These are phyloP conservation scores for Drusus annulatus DNA, from an alignment of 1,140 invertebrate species.

Conservation along the genomic window DNA sequence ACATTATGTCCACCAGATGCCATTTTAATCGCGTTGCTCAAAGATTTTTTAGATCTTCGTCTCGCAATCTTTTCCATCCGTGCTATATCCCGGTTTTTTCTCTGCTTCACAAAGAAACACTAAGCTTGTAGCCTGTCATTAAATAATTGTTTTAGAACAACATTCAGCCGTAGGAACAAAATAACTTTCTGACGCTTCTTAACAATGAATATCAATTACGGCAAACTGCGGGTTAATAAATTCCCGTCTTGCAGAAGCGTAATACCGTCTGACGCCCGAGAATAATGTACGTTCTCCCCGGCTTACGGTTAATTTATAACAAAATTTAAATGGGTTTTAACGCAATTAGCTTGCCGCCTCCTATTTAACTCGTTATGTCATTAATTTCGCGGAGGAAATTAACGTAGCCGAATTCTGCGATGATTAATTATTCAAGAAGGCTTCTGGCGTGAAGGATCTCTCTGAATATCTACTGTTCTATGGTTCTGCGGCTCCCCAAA, in stretches of 20 bases:
- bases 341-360: slow-evolving; percentile 21
- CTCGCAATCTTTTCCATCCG: too few relatives aligned
- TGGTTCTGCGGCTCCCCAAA: background rate
- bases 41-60: too few relatives aligned
- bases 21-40: too few relatives aligned
- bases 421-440: slow-evolving; percentile 15
- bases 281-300: slow-evolving; percentile 21
- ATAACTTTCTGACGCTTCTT: too few relatives aligned
- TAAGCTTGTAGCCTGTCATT: too few relatives aligned
- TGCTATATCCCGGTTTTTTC: too few relatives aligned
- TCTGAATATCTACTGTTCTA: background rate
- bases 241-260: slow-evolving; percentile 4
- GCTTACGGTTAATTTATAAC: slow-evolving; percentile 15
- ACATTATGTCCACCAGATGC: too few relatives aligned
- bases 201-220: too few relatives aligned
- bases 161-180: too few relatives aligned
- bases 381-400: slow-evolving; percentile 18
- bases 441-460: background rate
- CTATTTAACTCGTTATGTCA: slow-evolving; percentile 34
- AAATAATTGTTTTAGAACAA: too few relatives aligned
- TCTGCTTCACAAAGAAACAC: too few relatives aligned
- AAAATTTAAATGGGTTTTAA: slow-evolving; percentile 22
- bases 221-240: slow-evolving; percentile 5
- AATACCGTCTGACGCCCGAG: background rate
- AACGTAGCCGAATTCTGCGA: slow-evolving; percentile 18